Percentiles rank a stretch among this genome's conserved stretches.
Evolutionary conservation across 2,113 vertebrate species (phyloP).

Genomic region (Siniperca knerii): DNA sequence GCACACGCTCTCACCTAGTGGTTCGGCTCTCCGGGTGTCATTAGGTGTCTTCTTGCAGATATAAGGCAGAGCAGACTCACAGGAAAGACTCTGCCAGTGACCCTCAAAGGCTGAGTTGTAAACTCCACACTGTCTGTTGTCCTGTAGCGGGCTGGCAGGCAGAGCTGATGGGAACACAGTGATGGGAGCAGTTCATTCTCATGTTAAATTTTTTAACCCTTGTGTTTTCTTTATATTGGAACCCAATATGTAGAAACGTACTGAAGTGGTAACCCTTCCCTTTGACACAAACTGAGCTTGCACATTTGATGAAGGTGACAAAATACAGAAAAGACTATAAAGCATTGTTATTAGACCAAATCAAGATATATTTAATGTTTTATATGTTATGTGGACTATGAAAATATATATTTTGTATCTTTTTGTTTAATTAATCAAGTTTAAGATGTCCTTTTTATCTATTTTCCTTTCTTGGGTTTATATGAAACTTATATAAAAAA

Average conservation of each 20-base stretch:
- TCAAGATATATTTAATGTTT: neutral
- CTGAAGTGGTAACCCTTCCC: neutral
- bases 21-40: slow-evolving; percentile 79
- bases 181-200: neutral
- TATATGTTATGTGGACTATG: neutral
- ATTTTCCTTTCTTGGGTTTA: neutral
- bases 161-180: slow-evolving; percentile 63
- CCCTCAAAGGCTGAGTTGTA: slow-evolving; percentile 80
- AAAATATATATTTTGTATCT: neutral
- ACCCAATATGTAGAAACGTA: neutral
- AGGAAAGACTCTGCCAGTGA: slow-evolving; percentile 88
- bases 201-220: neutral
- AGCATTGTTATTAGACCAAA: neutral
- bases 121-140: slow-evolving; percentile 87
- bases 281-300: neutral
- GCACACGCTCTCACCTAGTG: slow-evolving; percentile 83
- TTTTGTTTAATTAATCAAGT: neutral
- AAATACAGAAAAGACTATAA: neutral
- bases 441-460: neutral
- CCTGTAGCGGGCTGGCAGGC: slow-evolving; percentile 68
- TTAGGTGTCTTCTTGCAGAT: slow-evolving; percentile 92
- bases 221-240: neutral
- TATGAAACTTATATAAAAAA: neutral
- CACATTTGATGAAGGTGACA: neutral
- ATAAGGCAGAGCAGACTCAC: slow-evolving; percentile 90